Evolutionary conservation across 2,888 invertebrate species (phyloP).

Genomic region (Cantharis rustica): DNA sequence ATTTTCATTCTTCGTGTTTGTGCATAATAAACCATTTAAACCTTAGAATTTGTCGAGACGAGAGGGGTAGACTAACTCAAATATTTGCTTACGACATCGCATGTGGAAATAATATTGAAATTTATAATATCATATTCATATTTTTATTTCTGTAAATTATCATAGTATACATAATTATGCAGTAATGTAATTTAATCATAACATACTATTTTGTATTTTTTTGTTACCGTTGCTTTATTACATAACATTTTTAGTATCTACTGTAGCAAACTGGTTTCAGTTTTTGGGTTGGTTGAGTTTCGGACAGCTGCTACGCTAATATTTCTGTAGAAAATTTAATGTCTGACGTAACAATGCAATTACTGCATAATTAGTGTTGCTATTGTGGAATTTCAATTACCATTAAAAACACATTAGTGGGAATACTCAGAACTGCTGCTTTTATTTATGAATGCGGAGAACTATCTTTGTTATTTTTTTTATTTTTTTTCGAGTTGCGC

Average conservation of each 20-base stretch:
- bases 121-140: background rate
- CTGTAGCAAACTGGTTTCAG: background rate
- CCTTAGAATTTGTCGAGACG: background rate
- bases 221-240: background rate
- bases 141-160: too few relatives aligned
- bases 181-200: background rate
- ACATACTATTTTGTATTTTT: background rate
- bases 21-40: background rate
- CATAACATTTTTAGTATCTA: background rate
- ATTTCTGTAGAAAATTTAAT: background rate
- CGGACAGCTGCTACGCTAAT: background rate
- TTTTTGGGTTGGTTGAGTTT: background rate
- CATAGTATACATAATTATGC: background rate
- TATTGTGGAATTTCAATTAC: background rate
- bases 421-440: background rate
- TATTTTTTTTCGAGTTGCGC: background rate
- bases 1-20: background rate
- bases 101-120: background rate
- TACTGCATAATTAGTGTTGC: background rate
- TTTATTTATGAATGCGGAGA: background rate
- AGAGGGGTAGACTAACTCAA: background rate
- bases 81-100: background rate
- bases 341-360: background rate
- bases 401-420: background rate
- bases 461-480: background rate